Percentiles rank a stretch among this genome's conserved stretches.
Evolutionary conservation across 1,140 invertebrate genomes (phyloP).

Genomic region (Drosophila carrolli): DNA sequence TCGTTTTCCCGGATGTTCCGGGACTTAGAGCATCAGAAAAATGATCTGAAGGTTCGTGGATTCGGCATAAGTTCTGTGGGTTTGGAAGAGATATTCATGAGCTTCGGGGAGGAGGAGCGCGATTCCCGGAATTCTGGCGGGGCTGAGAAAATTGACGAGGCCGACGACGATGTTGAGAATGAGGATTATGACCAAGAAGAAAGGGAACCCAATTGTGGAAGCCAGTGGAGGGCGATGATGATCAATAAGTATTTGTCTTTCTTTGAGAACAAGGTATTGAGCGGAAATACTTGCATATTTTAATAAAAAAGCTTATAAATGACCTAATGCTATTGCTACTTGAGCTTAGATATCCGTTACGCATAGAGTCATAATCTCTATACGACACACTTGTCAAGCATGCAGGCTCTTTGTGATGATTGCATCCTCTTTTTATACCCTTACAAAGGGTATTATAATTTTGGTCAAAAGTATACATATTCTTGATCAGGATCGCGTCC

Average conservation of each 20-base stretch:
- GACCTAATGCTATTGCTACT: no score
- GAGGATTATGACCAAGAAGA: neutral
- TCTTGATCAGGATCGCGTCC: no score
- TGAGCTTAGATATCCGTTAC: no score
- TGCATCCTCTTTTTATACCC: no score
- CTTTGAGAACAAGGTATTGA: neutral
- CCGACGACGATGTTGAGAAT: neutral
- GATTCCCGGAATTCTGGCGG: neutral
- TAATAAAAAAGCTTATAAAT: no score
- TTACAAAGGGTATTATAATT: no score
- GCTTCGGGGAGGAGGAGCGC: constrained; percentile 6
- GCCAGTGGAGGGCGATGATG: constrained; percentile 24
- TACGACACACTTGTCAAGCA: no score
- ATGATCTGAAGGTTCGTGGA: constrained; percentile 82
- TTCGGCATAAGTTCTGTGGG: constrained; percentile 96
- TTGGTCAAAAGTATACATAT: no score
- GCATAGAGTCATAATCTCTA: no score
- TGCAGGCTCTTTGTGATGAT: no score
- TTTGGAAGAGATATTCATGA: constrained; percentile 91
- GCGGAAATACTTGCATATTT: no score
- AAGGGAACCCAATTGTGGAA: neutral
- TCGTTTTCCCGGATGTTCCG: constrained; percentile 12
- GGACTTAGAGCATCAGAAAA: constrained; percentile 15
- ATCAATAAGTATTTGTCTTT: constrained; percentile 6
- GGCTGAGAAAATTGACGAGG: neutral